Percentiles rank a stretch among this genome's conserved stretches.
Conservation (phyloP, 2,797 vertebrate species). For the Capromys pilorides region DNA sequence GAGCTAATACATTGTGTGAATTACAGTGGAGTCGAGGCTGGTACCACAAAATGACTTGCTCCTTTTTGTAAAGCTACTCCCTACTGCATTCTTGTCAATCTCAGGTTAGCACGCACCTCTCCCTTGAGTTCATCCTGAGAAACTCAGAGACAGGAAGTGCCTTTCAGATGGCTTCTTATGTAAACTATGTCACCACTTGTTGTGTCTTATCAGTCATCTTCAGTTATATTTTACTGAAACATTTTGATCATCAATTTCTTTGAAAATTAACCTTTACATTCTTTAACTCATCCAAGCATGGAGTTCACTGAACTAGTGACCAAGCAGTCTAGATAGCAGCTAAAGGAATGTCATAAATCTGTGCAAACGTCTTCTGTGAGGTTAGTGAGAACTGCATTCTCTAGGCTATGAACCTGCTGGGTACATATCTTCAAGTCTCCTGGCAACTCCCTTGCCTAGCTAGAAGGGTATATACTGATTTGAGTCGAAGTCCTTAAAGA, state of each 20-base stretch:
- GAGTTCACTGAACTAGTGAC: background rate
- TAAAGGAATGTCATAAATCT: background rate
- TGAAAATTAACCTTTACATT: background rate
- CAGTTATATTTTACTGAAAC: background rate
- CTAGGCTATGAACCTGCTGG: background rate
- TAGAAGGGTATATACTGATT: background rate
- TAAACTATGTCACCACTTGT: background rate
- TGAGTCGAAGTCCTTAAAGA: background rate
- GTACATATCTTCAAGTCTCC: background rate
- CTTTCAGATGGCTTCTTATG: background rate
- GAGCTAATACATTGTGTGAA: background rate
- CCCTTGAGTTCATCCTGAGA: background rate
- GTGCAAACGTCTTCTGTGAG: background rate
- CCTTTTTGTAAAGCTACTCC: background rate
- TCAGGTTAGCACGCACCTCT: background rate
- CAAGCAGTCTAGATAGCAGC: background rate
- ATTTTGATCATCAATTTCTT: background rate
- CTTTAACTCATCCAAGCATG: background rate
- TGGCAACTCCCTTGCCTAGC: background rate
- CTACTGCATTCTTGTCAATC: background rate
- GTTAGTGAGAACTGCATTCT: background rate
- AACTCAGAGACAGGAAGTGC: background rate
- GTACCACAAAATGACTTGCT: background rate
- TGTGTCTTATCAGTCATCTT: background rate
- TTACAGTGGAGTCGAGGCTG: background rate